A percentile compares a stretch with the other conserved stretches of the same genome.
Conservation (phyloP, 2,888 invertebrate genomes). For the Polymixis flavicincta region DNA sequence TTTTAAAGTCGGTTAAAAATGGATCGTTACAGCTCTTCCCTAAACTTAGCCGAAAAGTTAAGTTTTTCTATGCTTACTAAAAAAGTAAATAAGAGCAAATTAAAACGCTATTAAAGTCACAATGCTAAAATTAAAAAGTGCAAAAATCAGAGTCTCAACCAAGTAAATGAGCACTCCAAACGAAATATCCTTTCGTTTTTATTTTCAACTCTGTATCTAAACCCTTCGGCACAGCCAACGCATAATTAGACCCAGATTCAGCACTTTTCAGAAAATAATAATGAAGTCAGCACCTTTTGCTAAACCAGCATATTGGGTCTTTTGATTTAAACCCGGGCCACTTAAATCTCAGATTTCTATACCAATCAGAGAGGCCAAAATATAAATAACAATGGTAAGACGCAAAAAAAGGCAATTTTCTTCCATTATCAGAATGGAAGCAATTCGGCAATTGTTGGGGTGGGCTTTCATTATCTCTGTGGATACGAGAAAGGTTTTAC, state of each 20-base stretch:
- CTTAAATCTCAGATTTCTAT: slow-evolving; percentile 25
- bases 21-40: too few relatives aligned
- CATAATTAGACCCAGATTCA: slow-evolving; percentile 55
- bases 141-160: slow-evolving; percentile 8
- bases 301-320: slow-evolving; percentile 20
- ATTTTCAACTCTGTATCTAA: slow-evolving; percentile 28
- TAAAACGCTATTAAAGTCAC: too few relatives aligned
- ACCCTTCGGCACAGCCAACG: slow-evolving; percentile 35
- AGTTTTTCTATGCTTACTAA: too few relatives aligned
- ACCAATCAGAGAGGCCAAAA: slow-evolving; percentile 38
- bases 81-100: too few relatives aligned
- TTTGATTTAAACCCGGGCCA: slow-evolving; percentile 30
- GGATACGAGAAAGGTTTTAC: slow-evolving; percentile 1
- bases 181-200: slow-evolving; percentile 26
- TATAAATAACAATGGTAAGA: slow-evolving; percentile 55
- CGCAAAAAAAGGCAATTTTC: slow-evolving; percentile 55
- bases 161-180: slow-evolving; percentile 13
- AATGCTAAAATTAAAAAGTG: too few relatives aligned
- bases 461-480: slow-evolving; percentile 13
- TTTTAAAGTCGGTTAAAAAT: too few relatives aligned
- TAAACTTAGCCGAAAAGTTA: too few relatives aligned
- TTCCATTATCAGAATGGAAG: slow-evolving; percentile 46
- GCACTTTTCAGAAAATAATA: slow-evolving; percentile 49
- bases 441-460: slow-evolving; percentile 17
- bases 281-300: slow-evolving; percentile 46